Conservation (phyloP, 2,888 invertebrate species). For the Brenthis hecate region DNA sequence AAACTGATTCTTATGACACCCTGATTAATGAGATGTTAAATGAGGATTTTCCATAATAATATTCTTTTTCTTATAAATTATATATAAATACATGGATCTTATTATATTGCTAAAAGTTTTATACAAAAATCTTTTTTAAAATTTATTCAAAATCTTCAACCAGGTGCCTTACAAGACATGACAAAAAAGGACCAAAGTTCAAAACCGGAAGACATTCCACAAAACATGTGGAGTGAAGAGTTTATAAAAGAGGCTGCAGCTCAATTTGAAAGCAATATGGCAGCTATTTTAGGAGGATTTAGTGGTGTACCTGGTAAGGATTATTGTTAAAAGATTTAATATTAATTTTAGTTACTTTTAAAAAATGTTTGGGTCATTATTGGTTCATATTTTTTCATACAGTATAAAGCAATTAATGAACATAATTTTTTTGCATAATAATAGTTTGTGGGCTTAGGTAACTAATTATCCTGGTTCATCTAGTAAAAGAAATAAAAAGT, state of each 20-base stretch:
- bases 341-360: background rate
- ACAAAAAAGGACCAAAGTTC: conserved; percentile 56
- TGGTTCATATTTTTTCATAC: too few species aligned
- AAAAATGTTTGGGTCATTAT: too few species aligned
- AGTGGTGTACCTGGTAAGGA: conserved; percentile 70
- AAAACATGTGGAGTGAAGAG: conserved; percentile 87
- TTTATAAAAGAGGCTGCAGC: conserved; percentile 87
- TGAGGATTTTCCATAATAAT: too few species aligned
- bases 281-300: conserved; percentile 75
- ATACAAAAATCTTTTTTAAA: conserved; percentile 3
- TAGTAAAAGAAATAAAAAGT: too few species aligned
- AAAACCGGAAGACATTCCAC: conserved; percentile 48
- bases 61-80: too few species aligned
- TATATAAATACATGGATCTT: background rate
- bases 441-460: too few species aligned
- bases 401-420: too few species aligned
- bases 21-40: too few species aligned
- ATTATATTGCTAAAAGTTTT: background rate
- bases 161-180: conserved; percentile 85
- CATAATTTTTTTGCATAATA: too few species aligned
- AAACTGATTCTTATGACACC: background rate
- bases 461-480: too few species aligned
- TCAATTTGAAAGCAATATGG: conserved; percentile 87
- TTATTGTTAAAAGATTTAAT: too few species aligned
- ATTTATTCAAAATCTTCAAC: conserved; percentile 9